Base-by-base conservation (phyloP, 2,113 vertebrate genomes). In the Octodon degus region DNA sequence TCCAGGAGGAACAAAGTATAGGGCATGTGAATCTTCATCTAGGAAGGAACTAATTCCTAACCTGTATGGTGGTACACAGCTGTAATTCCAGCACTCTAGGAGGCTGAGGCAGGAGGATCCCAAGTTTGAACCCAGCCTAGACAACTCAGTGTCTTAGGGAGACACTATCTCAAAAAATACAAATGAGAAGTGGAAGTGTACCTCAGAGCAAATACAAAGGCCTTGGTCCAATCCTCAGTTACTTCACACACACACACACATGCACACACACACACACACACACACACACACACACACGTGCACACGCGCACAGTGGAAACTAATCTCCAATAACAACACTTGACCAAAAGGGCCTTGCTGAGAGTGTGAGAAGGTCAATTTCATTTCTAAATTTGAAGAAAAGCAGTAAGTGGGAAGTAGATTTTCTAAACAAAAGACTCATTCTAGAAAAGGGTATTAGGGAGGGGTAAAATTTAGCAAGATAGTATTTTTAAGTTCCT, bases 391-490 rank as follows among this genome's bases (percentile, higher is more conserved):
- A 74, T 62, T 8, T 81, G 86, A 86, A 89, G 37, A 50, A 88
- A 34, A 84, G 27, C 37, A 86, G 7, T 82, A 86, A 27, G 24
- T 84, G 22, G 34, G 34, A 37, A 60, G 10, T 55, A 47, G n/a
- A 43, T 40, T 86, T 86, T 96, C 47, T 55, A 94, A 94, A 85
- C 67, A 68, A 86, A 91, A 16, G 40, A 70, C 34, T 58, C 27
- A 25, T 89, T 86, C 50, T 77, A 76, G 86, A 43, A 86, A 74
- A 80, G 87, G 81, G n/a, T 67, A 53, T 83, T 76, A 62, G 60
- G 0, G 7, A 70, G 70, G 43, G 40, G 43, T 90, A 47, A 34
- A 68, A n/a, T 67, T 79, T 27, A 82, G 70, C 58, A 53, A 74
- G 79, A 53, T 19, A 19, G 62, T 27, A 58, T 13, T 50, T 67